Conservation (phyloP, 2,888 invertebrate genomes). For the Caenorhabditis parvicauda region DNA sequence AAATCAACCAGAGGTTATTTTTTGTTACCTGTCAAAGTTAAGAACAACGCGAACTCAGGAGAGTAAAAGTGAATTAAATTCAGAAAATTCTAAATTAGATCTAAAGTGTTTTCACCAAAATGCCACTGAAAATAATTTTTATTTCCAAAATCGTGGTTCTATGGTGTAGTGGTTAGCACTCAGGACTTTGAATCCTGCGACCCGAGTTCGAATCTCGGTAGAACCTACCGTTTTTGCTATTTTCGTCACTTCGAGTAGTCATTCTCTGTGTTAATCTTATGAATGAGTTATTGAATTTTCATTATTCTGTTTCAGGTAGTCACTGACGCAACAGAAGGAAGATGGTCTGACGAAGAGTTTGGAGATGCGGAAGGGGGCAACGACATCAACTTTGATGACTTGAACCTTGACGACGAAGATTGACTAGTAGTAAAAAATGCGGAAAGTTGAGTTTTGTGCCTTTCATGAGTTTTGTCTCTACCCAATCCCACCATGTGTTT, state of each 20-base stretch:
- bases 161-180: slow-evolving; percentile 30
- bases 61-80: no score
- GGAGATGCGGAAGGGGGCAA: slow-evolving; percentile 44
- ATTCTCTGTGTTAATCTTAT: neutral
- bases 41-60: no score
- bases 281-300: neutral
- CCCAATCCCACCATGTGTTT: neutral
- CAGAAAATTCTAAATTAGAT: no score
- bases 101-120: no score
- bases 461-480: slow-evolving; percentile 7
- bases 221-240: no score
- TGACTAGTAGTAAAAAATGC: slow-evolving; percentile 41
- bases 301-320: slow-evolving; percentile 14
- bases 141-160: no score
- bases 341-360: slow-evolving; percentile 50
- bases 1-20: slow-evolving; percentile 15
- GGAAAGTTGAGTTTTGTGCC: slow-evolving; percentile 6
- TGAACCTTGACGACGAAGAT: slow-evolving; percentile 56
- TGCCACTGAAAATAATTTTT: no score
- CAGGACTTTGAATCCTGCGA: slow-evolving; percentile 31
- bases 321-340: slow-evolving; percentile 16
- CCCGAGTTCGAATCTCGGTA: slow-evolving; percentile 29
- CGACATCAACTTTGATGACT: slow-evolving; percentile 53
- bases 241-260: no score
- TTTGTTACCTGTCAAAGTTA: no score